Percentiles rank a stretch among this genome's conserved stretches.
phyloP scores from a whole-genome alignment of 2,888 invertebrate species.

The Spodoptera picta region DNA sequence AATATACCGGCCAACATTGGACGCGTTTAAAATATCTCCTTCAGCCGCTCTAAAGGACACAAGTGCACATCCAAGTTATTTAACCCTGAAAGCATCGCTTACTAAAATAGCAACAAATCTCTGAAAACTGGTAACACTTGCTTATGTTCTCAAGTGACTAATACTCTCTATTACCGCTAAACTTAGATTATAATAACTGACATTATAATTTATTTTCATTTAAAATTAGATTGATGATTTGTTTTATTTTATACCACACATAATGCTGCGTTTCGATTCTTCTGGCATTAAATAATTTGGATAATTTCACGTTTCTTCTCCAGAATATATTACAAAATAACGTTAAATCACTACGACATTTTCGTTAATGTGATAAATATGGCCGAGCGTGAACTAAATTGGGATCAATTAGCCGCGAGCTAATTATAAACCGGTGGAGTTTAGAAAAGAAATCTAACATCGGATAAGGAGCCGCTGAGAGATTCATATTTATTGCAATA shows the following conservation, averaged over 20 bases:
- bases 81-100: constrained; percentile 83
- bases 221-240: constrained; percentile 22
- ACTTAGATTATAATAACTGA: constrained; percentile 34
- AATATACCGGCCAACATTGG: constrained; percentile 68
- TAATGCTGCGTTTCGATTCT: neutral
- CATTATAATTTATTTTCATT: constrained; percentile 30
- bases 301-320: constrained; percentile 14
- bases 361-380: constrained; percentile 71
- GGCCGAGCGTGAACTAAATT: constrained; percentile 63
- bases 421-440: constrained; percentile 69
- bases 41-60: constrained; percentile 69
- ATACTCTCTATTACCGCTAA: constrained; percentile 67
- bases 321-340: constrained; percentile 17
- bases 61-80: constrained; percentile 78
- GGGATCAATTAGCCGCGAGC: constrained; percentile 69
- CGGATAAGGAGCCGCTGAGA: constrained; percentile 62
- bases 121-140: constrained; percentile 72
- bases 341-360: constrained; percentile 61
- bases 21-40: constrained; percentile 71
- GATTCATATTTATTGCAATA: constrained; percentile 63
- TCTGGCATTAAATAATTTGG: constrained; percentile 30
- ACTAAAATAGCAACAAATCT: constrained; percentile 79
- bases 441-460: constrained; percentile 58
- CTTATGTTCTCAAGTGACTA: constrained; percentile 70
- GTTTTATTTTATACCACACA: constrained; percentile 25